Evolutionary conservation across 2,797 vertebrate genomes (phyloP).

Genomic region (Argentina silus): DNA sequence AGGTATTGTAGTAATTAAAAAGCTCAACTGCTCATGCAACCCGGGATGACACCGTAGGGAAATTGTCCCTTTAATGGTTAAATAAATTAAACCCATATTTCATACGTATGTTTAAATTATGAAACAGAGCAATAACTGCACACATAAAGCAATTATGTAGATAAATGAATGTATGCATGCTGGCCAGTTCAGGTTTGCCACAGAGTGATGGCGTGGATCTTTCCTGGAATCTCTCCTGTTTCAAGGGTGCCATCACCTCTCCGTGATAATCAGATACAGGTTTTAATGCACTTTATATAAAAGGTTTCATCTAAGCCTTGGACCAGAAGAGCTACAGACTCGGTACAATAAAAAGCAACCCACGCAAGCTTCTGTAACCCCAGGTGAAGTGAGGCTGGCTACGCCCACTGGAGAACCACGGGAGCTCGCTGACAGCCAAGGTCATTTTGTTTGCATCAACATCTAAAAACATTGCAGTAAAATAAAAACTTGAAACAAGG

Average conservation of each 20-base stretch:
- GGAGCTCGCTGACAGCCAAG: conserved; percentile 41
- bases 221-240: neutral
- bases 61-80: conserved; percentile 69
- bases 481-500: conserved; percentile 18
- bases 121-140: conserved; percentile 65
- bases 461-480: conserved; percentile 58
- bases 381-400: conserved; percentile 18
- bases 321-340: conserved; percentile 10
- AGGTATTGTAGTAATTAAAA: conserved; percentile 78
- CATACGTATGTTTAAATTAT: conserved; percentile 69
- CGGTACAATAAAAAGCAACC: neutral
- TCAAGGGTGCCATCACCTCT: conserved; percentile 19
- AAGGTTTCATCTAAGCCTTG: neutral
- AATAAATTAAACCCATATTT: conserved; percentile 84
- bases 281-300: conserved; percentile 13
- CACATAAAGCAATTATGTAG: conserved; percentile 63
- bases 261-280: conserved; percentile 19
- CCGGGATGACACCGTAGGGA: conserved; percentile 78
- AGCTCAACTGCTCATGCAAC: conserved; percentile 70
- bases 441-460: conserved; percentile 33
- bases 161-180: conserved; percentile 60
- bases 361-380: neutral
- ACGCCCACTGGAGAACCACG: conserved; percentile 32
- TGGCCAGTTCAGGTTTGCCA: conserved; percentile 35
- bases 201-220: neutral